Conservation (phyloP, 2,797 vertebrate species). For the Zalophus californianus region DNA sequence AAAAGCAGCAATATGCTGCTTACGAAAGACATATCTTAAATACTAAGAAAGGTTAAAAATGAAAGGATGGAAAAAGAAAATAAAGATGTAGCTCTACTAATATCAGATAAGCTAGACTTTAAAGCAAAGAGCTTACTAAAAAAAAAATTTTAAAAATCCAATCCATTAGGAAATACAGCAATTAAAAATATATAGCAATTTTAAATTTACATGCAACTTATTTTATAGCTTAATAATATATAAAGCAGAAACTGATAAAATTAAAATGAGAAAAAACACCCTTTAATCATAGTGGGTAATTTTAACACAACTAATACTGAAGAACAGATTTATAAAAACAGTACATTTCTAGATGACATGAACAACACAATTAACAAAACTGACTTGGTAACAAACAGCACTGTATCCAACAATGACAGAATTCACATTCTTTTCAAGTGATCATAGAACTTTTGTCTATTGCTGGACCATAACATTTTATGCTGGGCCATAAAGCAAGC, state of each 20-base stretch:
- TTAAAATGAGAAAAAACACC: constrained; percentile 17
- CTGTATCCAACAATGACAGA: background rate
- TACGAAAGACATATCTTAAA: background rate
- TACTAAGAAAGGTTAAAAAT: background rate
- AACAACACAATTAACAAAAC: background rate
- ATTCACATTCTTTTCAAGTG: constrained; percentile 55
- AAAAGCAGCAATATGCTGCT: background rate
- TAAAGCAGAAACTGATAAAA: background rate
- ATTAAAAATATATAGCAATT: background rate
- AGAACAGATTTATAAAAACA: constrained; percentile 11
- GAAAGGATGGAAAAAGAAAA: constrained; percentile 9
- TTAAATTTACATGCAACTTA: background rate
- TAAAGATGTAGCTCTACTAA: background rate
- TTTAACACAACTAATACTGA: constrained; percentile 7
- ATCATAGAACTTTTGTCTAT: background rate
- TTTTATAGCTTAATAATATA: background rate
- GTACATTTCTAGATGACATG: background rate
- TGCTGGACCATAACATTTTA: constrained; percentile 4
- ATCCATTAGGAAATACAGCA: background rate
- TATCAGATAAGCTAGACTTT: background rate
- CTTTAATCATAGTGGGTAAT: background rate
- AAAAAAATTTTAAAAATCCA: background rate
- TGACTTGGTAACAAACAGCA: background rate
- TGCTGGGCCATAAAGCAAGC: background rate
- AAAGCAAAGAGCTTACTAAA: background rate